Evolutionary conservation across 2,113 vertebrate species (phyloP).

Genomic region (Takifugu bimaculatus): DNA sequence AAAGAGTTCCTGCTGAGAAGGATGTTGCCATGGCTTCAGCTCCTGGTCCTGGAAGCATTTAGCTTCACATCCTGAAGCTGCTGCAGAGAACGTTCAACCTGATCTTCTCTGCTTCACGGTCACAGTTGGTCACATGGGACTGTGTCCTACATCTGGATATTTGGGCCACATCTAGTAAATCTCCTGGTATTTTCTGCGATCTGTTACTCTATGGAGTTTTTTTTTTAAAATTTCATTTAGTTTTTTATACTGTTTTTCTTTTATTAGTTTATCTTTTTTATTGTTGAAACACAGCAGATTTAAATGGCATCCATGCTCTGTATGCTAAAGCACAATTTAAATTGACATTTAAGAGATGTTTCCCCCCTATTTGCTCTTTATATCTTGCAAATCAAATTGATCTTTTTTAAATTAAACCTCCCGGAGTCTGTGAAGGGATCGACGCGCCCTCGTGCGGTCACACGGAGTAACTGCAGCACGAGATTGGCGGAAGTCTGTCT

Average conservation of each 20-base stretch:
- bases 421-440: slow-evolving; percentile 8
- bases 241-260: too few species aligned
- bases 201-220: too few species aligned
- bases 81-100: background rate
- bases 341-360: too few species aligned
- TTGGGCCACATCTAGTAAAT: too few species aligned
- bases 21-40: slow-evolving; percentile 10
- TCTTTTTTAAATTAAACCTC: too few species aligned
- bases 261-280: background rate
- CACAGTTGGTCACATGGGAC: too few species aligned
- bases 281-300: background rate
- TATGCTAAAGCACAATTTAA: too few species aligned
- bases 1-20: background rate
- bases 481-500: too few species aligned
- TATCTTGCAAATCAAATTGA: too few species aligned
- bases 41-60: slow-evolving; percentile 37
- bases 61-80: slow-evolving; percentile 22
- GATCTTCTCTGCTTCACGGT: background rate
- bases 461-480: background rate
- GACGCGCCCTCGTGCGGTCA: slow-evolving; percentile 36
- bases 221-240: too few species aligned
- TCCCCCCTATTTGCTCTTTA: too few species aligned
- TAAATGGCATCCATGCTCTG: background rate
- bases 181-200: too few species aligned
- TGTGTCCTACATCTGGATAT: background rate